Base-by-base conservation (phyloP, 2,113 vertebrate genomes). In the Blennius ocellaris region DNA sequence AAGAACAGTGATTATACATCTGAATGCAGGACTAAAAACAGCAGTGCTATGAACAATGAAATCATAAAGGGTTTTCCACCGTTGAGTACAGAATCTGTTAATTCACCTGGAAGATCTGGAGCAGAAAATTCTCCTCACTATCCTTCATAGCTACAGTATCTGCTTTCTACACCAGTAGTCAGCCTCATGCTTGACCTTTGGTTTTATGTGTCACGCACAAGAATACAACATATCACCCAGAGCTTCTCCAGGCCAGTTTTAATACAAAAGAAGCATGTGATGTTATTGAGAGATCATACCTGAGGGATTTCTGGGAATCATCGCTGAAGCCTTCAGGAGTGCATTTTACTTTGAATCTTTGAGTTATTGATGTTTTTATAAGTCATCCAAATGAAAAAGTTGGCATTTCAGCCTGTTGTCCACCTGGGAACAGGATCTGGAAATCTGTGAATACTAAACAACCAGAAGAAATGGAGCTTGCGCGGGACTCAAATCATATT, bases 381-480 rank as follows among this genome's bases (percentile, higher is more conserved):
- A 21, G 59, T 55, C 69, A 73, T 14, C 69, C 54, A 55, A 6
- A 10, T 21, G 36, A 39, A 40, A 63, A 76, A 69, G 38, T 21
- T 63, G 59, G 64, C 50, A 49, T 52, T 49, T 62, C 37, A 36
- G 45, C 21, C 17, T n/a, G 40, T 57, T 3, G 11, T 16, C 48
- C 67, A 68, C 14, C 9, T 5, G 50, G 76, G 47, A 68, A 48
- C 45, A 50, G n/a, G 44, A 38, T 58, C 41, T 55, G 50, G 30
- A 76, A 49, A 38, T 11, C 39, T 57, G 40, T n/a, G 43, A 68
- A 64, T 72, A 37, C 49, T 51, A 11, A 72, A 68, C 41, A 16
- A 55, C n/a, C 8, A 11, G 7, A 58, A 38, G 21, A n/a, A 48
- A 59, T 45, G 12, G 7, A 11, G 12, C 7, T 37, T 45, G 47